A percentile compares a stretch with the other conserved stretches of the same genome.
phyloP scores from a whole-genome alignment of 2,113 vertebrate species.

The Propithecus coquereli region DNA sequence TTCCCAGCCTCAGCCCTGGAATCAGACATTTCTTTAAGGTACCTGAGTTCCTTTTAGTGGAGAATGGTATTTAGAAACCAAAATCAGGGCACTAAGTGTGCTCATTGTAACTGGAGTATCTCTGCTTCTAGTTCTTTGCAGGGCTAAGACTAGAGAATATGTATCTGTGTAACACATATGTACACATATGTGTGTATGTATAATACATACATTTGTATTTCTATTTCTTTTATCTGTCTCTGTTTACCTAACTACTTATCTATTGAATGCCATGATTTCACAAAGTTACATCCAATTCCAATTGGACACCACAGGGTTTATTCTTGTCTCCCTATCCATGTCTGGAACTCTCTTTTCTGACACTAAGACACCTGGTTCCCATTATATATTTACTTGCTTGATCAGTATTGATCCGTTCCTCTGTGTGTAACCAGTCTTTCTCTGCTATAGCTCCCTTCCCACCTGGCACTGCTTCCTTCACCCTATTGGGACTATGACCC shows the following conservation, averaged over 20 bases:
- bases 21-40: neutral
- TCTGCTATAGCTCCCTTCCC: neutral
- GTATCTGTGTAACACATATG: too few relatives aligned
- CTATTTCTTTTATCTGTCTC: neutral
- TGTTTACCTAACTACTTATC: neutral
- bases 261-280: neutral
- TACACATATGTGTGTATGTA: too few relatives aligned
- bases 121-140: neutral
- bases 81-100: neutral
- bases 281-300: neutral
- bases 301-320: neutral
- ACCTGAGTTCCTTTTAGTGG: neutral
- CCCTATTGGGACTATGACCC: neutral
- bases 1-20: neutral
- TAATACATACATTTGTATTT: neutral
- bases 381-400: neutral
- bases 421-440: neutral
- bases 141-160: neutral
- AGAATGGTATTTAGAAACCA: neutral
- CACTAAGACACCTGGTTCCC: neutral
- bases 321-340: neutral
- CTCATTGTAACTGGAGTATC: neutral
- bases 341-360: neutral
- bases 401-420: neutral
- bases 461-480: neutral